Percentiles rank a stretch among this genome's conserved stretches.
Conservation (phyloP, 2,113 vertebrate genomes). For the Oenanthe oenanthe region DNA sequence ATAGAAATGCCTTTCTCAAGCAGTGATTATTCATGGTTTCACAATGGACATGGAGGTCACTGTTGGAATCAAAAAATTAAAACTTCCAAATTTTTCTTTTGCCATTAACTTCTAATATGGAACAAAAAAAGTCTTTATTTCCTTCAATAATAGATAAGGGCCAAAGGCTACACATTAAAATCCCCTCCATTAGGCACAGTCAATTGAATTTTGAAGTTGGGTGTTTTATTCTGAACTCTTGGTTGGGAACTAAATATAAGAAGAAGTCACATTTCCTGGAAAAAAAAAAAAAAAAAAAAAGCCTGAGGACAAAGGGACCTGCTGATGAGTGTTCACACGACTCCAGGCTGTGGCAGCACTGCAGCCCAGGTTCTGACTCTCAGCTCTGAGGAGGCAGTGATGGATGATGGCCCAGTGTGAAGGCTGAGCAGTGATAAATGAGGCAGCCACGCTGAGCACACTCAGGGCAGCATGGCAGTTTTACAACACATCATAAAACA, state of each 20-base stretch:
- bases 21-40: conserved; percentile 54
- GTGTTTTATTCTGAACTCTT: conserved; percentile 36
- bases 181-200: conserved; percentile 65
- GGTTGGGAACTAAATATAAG: conserved; percentile 51
- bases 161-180: conserved; percentile 61
- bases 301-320: conserved; percentile 60
- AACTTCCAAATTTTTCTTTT: conserved; percentile 42
- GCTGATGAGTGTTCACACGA: conserved; percentile 17
- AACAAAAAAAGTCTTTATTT: conserved; percentile 64
- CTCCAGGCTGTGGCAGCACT: background rate
- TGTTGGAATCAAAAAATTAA: conserved; percentile 21
- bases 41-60: conserved; percentile 39
- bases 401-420: conserved; percentile 56
- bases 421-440: conserved; percentile 63
- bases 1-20: conserved; percentile 36
- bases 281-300: conserved; percentile 24
- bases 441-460: conserved; percentile 18
- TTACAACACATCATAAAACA: conserved; percentile 45
- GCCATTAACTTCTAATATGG: conserved; percentile 45
- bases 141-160: conserved; percentile 47
- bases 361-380: conserved; percentile 9
- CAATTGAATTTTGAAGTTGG: conserved; percentile 55
- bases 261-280: conserved; percentile 49
- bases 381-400: conserved; percentile 61
- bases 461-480: background rate